phyloP scores from a whole-genome alignment of 2,797 vertebrate species.

The Salarias fasciatus region DNA sequence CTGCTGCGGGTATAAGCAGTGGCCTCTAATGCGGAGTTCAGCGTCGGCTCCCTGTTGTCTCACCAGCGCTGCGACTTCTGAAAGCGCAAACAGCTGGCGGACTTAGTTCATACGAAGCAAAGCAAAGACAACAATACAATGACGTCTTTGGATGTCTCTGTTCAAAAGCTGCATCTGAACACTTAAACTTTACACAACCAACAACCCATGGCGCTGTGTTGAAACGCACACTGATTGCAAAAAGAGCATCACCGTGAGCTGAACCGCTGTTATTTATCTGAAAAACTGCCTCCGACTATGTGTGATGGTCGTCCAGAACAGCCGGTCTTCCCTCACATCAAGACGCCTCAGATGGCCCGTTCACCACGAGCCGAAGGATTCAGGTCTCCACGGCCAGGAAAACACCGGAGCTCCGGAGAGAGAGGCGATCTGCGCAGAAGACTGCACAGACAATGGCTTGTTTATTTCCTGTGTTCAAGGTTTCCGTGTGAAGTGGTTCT shows the following conservation, averaged over 20 bases:
- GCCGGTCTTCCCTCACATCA: constrained; percentile 43
- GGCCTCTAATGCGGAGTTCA: constrained; percentile 50
- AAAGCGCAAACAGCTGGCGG: constrained; percentile 41
- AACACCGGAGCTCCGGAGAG: constrained; percentile 43
- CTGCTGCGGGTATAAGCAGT: constrained; percentile 28
- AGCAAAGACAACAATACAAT: constrained; percentile 26
- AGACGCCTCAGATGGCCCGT: constrained; percentile 25
- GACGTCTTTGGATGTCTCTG: constrained; percentile 20
- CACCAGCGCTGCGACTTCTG: constrained; percentile 35
- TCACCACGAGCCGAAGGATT: constrained; percentile 52
- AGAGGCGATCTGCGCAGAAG: constrained; percentile 55
- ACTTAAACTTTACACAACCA: constrained; percentile 37
- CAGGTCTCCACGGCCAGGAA: constrained; percentile 48
- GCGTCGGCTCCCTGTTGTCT: constrained; percentile 48
- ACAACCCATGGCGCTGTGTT: constrained; percentile 18
- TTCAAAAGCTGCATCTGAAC: constrained; percentile 28
- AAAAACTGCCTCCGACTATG: constrained; percentile 25
- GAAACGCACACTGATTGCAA: constrained; percentile 40
- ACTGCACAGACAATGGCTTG: constrained; percentile 64
- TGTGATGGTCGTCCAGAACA: constrained; percentile 25
- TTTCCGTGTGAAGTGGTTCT: constrained; percentile 73
- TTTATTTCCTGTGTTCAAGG: constrained; percentile 69
- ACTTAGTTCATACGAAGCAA: constrained; percentile 33
- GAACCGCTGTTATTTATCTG: constrained; percentile 37
- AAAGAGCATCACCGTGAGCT: constrained; percentile 16